These are phyloP conservation scores for Cyanoramphus novaezelandiae DNA, from an alignment of 2,113 vertebrate species.

Conservation along the genomic window DNA sequence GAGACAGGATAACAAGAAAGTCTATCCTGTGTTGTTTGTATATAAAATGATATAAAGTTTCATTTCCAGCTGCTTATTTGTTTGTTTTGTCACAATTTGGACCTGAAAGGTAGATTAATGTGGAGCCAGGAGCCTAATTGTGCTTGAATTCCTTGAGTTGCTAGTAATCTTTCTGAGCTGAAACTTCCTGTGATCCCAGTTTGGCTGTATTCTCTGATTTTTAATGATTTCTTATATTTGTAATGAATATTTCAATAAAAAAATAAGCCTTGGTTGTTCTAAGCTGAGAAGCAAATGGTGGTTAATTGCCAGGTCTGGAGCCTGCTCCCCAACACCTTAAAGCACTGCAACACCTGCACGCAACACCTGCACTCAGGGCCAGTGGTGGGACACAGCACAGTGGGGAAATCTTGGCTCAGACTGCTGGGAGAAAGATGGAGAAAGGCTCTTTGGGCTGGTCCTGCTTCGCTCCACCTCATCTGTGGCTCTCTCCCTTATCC, in stretches of 20 bases:
- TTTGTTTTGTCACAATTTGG: background rate
- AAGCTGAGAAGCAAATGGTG: background rate
- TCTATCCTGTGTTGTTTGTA: background rate
- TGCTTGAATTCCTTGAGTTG: background rate
- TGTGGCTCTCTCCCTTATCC: background rate
- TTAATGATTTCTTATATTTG: background rate
- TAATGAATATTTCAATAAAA: background rate
- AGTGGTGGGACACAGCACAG: background rate
- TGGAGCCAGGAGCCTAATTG: background rate
- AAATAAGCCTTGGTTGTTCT: background rate
- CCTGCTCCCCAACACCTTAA: fast-evolving
- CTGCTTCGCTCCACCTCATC: background rate
- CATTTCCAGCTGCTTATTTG: background rate
- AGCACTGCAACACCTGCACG: background rate
- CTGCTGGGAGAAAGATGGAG: fast-evolving
- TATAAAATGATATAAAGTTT: background rate
- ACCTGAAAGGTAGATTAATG: background rate
- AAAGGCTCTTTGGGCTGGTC: fast-evolving
- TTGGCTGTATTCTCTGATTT: background rate
- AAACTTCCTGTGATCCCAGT: background rate
- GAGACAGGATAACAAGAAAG: background rate
- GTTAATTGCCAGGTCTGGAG: fast-evolving
- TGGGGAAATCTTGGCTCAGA: background rate
- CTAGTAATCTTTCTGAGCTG: background rate
- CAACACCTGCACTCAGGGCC: background rate